These are phyloP conservation scores for Dipodomys spectabilis DNA, from an alignment of 2,113 vertebrate species.

Conservation along the genomic window DNA sequence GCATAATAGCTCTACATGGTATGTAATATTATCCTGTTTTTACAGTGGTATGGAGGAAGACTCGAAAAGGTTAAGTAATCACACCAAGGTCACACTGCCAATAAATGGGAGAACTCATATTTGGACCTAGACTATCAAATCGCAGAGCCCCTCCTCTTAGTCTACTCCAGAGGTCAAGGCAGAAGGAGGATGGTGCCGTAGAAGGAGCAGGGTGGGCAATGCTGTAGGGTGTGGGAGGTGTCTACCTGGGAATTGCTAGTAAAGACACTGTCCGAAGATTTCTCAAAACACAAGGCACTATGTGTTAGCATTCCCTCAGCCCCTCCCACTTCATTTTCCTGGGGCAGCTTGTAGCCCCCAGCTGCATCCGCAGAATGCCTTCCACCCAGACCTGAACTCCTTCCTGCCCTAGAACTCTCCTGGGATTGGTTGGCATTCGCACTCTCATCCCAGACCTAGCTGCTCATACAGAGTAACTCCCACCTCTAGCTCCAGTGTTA, in stretches of 20 bases:
- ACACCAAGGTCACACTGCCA: neutral
- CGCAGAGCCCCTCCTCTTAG: neutral
- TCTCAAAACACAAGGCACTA: neutral
- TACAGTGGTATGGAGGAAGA: neutral
- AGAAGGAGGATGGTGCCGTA: neutral
- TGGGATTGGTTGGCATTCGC: too few relatives aligned
- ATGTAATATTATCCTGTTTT: neutral
- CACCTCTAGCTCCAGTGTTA: too few relatives aligned
- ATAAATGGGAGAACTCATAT: neutral
- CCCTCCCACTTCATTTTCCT: too few relatives aligned
- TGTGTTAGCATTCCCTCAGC: too few relatives aligned
- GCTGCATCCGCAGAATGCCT: too few relatives aligned
- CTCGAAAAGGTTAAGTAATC: conserved; percentile 36
- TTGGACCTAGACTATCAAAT: neutral
- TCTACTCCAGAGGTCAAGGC: neutral
- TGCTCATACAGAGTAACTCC: too few relatives aligned
- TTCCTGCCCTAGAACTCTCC: too few relatives aligned
- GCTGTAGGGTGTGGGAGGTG: neutral
- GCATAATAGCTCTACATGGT: neutral
- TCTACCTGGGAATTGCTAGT: neutral
- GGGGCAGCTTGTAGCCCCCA: too few relatives aligned
- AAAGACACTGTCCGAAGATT: neutral
- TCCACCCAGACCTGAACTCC: too few relatives aligned
- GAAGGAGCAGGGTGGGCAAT: neutral
- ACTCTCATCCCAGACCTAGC: too few relatives aligned